These are phyloP conservation scores for Echinops telfairi DNA, from an alignment of 2,113 vertebrate genomes.

Conservation along the genomic window DNA sequence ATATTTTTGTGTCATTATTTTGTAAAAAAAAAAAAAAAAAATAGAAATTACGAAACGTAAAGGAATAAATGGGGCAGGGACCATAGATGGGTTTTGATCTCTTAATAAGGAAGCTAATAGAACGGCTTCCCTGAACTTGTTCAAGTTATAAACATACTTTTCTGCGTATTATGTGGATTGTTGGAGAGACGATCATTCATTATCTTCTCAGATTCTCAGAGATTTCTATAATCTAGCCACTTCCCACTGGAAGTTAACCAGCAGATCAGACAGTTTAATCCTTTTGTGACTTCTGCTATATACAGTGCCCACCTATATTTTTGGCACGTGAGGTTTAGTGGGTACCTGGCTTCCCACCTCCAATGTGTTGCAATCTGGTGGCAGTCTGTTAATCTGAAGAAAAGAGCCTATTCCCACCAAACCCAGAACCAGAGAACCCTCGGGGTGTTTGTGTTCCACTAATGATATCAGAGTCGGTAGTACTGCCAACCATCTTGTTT, in stretches of 20 bases:
- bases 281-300: neutral
- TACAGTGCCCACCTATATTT: neutral
- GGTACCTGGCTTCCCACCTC: neutral
- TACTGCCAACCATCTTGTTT: neutral
- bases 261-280: neutral
- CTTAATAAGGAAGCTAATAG: conserved; percentile 28
- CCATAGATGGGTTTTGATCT: conserved; percentile 14
- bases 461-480: neutral
- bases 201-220: neutral
- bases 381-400: neutral
- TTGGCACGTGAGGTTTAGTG: neutral
- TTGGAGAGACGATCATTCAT: neutral
- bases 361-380: neutral
- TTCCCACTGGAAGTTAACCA: neutral
- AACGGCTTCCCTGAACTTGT: neutral
- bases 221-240: neutral
- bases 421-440: neutral
- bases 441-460: neutral
- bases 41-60: too few relatives aligned
- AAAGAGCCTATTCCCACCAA: neutral
- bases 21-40: too few relatives aligned
- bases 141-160: conserved; percentile 1
- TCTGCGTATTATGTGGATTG: neutral
- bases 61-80: neutral
- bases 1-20: too few relatives aligned